phyloP scores from a whole-genome alignment of 2,113 vertebrate genomes.

The Oreocharis arfaki region DNA sequence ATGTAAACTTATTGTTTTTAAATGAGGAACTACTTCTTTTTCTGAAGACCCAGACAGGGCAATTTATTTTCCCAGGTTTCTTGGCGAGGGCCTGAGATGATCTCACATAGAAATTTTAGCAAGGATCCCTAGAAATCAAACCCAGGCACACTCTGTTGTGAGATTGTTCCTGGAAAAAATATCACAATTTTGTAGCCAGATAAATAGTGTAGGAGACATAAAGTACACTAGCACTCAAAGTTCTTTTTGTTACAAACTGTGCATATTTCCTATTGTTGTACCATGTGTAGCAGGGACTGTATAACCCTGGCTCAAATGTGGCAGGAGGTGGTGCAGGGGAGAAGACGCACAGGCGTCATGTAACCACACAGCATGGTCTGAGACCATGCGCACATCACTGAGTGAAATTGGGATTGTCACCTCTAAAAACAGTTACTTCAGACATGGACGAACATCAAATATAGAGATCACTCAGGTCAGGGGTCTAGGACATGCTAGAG shows the following conservation, averaged over 20 bases:
- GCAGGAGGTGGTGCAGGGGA: not conserved
- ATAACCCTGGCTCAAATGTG: not conserved
- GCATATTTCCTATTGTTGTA: not conserved
- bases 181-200: not conserved
- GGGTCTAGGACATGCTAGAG: slow-evolving; percentile 12
- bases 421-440: slow-evolving; percentile 38
- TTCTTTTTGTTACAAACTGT: not conserved
- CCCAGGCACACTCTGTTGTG: not conserved
- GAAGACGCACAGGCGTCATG: not conserved
- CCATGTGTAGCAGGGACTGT: not conserved
- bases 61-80: slow-evolving; percentile 29
- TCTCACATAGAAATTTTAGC: not conserved
- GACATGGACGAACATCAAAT: not conserved
- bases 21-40: not conserved
- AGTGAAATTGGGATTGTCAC: slow-evolving; percentile 42
- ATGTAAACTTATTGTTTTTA: not conserved
- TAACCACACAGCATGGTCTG: not conserved
- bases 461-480: slow-evolving; percentile 1
- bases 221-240: not conserved
- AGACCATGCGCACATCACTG: not conserved
- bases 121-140: slow-evolving; percentile 7
- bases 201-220: not conserved
- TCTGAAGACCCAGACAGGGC: not conserved
- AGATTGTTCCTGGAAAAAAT: not conserved
- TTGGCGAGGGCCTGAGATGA: not conserved